Percentiles rank a stretch among this genome's conserved stretches.
phyloP scores from a whole-genome alignment of 2,113 vertebrate species.

The Zosterops borbonicus region DNA sequence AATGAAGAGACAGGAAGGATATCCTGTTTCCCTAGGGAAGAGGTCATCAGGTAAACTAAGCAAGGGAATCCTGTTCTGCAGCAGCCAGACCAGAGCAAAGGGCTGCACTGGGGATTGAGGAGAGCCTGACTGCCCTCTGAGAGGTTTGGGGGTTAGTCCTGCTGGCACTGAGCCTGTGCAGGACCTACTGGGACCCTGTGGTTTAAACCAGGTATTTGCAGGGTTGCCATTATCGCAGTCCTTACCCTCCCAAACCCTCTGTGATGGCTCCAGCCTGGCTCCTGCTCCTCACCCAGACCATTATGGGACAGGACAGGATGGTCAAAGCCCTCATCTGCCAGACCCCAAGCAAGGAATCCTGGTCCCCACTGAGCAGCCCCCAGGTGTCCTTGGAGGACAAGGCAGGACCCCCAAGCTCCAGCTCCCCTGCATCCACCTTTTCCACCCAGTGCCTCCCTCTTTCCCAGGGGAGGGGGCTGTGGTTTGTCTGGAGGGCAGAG shows the following conservation, averaged over 20 bases:
- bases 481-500: neutral
- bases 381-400: neutral
- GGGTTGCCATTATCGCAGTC: fast-evolving
- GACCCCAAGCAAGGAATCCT: fast-evolving
- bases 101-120: neutral
- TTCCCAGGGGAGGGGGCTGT: neutral
- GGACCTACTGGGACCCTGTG: neutral
- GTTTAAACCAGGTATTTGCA: neutral
- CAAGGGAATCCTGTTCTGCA: neutral
- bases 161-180: neutral
- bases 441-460: neutral
- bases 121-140: neutral
- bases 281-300: neutral
- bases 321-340: neutral
- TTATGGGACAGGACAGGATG: neutral
- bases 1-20: neutral
- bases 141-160: neutral
- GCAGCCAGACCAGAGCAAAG: neutral
- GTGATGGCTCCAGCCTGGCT: neutral
- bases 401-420: neutral
- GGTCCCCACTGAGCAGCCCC: neutral
- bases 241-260: fast-evolving
- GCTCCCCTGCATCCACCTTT: neutral
- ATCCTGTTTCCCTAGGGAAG: neutral
- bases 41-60: neutral